These are phyloP conservation scores for Paralichthys olivaceus DNA, from an alignment of 2,113 vertebrate genomes.

Conservation along the genomic window DNA sequence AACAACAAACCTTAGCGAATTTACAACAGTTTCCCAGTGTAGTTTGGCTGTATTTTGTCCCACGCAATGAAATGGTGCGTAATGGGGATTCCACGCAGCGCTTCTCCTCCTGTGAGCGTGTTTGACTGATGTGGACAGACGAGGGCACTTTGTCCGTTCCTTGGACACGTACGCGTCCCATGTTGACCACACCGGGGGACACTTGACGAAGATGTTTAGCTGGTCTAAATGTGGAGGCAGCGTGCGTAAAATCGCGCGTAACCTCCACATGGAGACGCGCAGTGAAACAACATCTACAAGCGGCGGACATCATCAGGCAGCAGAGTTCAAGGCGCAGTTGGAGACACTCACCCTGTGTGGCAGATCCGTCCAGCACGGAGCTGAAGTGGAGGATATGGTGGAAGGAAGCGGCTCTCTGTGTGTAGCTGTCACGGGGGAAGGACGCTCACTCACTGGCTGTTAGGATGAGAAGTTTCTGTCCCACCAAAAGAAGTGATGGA, in stretches of 20 bases:
- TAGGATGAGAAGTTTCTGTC: background rate
- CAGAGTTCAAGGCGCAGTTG: constrained; percentile 44
- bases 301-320: background rate
- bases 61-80: constrained; percentile 19
- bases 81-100: constrained; percentile 52
- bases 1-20: background rate
- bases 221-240: background rate
- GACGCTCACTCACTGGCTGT: background rate
- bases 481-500: background rate
- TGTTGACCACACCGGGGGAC: background rate
- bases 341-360: constrained; percentile 76
- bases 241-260: background rate
- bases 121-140: background rate
- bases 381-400: constrained; percentile 50
- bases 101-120: constrained; percentile 5
- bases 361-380: constrained; percentile 77
- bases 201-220: background rate
- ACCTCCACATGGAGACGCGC: background rate
- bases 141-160: background rate
- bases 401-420: background rate
- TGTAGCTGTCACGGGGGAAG: background rate
- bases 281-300: no score
- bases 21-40: background rate
- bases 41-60: background rate
- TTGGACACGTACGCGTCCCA: background rate